Conservation (phyloP, 1,140 invertebrate genomes). For the Pogonomyrmex californicus region DNA sequence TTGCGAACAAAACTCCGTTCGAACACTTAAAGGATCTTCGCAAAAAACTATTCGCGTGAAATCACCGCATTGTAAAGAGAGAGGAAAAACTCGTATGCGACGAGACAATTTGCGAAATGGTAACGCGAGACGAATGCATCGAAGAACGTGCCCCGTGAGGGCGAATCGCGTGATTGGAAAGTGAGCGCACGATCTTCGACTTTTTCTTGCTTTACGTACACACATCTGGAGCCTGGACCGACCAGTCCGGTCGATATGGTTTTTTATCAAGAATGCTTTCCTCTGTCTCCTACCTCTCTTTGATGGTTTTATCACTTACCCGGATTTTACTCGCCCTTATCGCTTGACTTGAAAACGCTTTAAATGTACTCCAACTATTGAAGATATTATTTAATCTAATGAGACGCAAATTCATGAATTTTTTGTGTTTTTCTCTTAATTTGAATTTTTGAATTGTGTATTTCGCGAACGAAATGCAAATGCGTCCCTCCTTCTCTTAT, state of each 20-base stretch:
- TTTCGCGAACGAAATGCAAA: too few relatives aligned
- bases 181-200: background rate
- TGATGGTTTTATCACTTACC: background rate
- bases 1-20: background rate
- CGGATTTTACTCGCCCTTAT: background rate
- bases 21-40: background rate
- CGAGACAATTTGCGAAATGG: background rate
- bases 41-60: background rate
- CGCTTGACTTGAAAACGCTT: background rate
- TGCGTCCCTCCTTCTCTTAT: too few relatives aligned
- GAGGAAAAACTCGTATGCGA: background rate
- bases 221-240: background rate
- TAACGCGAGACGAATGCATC: background rate
- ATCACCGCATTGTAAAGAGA: background rate
- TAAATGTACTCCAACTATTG: background rate
- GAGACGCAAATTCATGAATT: background rate
- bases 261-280: constrained; percentile 33
- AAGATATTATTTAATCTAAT: background rate
- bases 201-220: background rate
- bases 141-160: background rate
- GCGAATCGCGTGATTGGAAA: constrained; percentile 17
- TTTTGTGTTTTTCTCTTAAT: background rate
- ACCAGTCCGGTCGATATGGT: background rate
- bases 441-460: too few relatives aligned
- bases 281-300: background rate